These are phyloP conservation scores for Ferrisia virgata DNA, from an alignment of 2,888 invertebrate species.

Conservation along the genomic window DNA sequence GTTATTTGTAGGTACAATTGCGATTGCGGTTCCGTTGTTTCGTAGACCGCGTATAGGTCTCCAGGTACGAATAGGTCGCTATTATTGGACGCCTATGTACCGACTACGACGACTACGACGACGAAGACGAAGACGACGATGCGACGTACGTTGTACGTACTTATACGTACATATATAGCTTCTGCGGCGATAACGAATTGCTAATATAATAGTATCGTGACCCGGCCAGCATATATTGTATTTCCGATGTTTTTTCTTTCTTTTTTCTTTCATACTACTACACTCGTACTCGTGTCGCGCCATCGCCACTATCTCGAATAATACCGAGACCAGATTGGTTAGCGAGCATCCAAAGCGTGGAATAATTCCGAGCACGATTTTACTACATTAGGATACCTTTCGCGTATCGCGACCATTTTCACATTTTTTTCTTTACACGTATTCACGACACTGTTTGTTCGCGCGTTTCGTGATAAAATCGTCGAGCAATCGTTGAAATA, in stretches of 20 bases:
- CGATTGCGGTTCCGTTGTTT: background rate
- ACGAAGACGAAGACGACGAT: too few species aligned
- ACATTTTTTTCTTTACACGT: background rate
- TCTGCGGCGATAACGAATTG: background rate
- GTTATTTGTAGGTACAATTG: constrained; percentile 2
- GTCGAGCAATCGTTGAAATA: background rate
- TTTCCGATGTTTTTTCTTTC: background rate
- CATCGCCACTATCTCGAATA: background rate
- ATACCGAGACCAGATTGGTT: background rate
- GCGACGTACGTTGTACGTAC: too few species aligned
- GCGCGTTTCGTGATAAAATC: background rate
- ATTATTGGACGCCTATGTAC: background rate
- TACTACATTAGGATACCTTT: background rate
- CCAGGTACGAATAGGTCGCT: background rate
- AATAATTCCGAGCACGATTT: background rate
- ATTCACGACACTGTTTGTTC: background rate
- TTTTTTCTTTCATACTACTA: too few species aligned
- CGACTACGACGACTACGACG: too few species aligned
- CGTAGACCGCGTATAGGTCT: too few species aligned
- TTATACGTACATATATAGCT: too few species aligned
- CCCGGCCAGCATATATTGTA: background rate
- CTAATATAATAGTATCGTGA: background rate
- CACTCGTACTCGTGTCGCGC: background rate
- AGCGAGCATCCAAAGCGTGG: background rate
- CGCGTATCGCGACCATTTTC: too few species aligned